These are phyloP conservation scores for Tadarida brasiliensis DNA, from an alignment of 2,797 vertebrate genomes.

Conservation along the genomic window DNA sequence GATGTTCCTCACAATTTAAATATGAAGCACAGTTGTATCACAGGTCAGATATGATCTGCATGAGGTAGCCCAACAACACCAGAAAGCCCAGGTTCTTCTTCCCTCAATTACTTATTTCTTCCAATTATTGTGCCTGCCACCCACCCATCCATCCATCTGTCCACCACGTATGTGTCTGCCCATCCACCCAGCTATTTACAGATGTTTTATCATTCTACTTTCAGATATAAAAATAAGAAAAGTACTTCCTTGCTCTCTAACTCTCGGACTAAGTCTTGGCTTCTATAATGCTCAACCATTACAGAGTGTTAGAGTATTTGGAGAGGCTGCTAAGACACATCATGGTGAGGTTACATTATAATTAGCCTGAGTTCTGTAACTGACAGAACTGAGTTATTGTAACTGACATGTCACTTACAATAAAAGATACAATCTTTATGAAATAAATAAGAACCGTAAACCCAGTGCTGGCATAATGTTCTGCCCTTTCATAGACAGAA, in stretches of 20 bases:
- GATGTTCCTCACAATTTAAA: neutral
- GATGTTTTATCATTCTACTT: neutral
- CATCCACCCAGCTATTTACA: neutral
- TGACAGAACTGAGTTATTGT: too few relatives aligned
- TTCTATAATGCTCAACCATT: neutral
- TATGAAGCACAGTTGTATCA: neutral
- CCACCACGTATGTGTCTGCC: neutral
- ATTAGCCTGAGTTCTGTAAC: conserved; percentile 25
- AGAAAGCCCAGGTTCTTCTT: neutral
- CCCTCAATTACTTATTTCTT: neutral
- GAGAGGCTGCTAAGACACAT: conserved; percentile 28
- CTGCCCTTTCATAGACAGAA: neutral
- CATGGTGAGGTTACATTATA: neutral
- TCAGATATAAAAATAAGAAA: neutral
- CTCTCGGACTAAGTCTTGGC: neutral
- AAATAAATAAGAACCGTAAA: neutral
- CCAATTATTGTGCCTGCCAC: neutral
- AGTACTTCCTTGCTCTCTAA: neutral
- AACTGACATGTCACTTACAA: neutral
- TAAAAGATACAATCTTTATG: conserved; percentile 28
- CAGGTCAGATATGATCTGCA: neutral
- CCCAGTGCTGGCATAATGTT: neutral
- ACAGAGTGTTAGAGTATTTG: neutral
- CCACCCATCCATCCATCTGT: neutral
- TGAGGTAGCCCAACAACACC: neutral